phyloP scores from a whole-genome alignment of 2,888 invertebrate genomes.

The Hyalella azteca region DNA sequence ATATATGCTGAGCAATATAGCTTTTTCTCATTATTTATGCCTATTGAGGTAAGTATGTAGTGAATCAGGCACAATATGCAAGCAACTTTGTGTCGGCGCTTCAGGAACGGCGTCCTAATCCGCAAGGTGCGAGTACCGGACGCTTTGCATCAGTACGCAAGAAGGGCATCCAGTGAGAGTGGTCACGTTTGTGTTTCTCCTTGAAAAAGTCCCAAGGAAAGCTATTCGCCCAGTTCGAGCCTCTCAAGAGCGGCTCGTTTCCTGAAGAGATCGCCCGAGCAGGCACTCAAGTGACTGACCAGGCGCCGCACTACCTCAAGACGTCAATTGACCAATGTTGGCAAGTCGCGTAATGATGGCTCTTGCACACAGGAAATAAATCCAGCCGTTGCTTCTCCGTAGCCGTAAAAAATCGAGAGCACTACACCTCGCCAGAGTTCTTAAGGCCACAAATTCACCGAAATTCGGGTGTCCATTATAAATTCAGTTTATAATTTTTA shows the following conservation, averaged over 20 bases:
- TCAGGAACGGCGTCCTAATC: neutral
- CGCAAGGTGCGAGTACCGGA: too few species aligned
- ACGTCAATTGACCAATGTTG: neutral
- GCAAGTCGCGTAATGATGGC: neutral
- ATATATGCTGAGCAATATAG: too few species aligned
- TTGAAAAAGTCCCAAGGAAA: constrained; percentile 18
- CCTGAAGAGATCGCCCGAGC: neutral
- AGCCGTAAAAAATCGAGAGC: too few species aligned
- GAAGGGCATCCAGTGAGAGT: neutral
- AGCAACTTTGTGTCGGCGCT: too few species aligned
- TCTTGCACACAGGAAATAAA: neutral
- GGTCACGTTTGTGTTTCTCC: constrained; percentile 34
- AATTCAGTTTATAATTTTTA: too few species aligned
- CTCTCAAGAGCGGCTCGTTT: constrained; percentile 15
- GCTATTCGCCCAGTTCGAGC: neutral
- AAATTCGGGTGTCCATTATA: too few species aligned
- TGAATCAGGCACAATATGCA: too few species aligned
- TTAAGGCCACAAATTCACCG: too few species aligned
- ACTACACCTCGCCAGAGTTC: too few species aligned
- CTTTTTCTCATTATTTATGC: too few species aligned
- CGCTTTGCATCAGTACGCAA: constrained; percentile 12
- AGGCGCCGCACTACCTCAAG: neutral
- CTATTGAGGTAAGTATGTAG: too few species aligned
- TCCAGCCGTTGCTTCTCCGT: too few species aligned
- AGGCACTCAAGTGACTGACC: neutral